Base-by-base conservation (phyloP, 2,113 vertebrate genomes). In the Nematolebias whitei region DNA sequence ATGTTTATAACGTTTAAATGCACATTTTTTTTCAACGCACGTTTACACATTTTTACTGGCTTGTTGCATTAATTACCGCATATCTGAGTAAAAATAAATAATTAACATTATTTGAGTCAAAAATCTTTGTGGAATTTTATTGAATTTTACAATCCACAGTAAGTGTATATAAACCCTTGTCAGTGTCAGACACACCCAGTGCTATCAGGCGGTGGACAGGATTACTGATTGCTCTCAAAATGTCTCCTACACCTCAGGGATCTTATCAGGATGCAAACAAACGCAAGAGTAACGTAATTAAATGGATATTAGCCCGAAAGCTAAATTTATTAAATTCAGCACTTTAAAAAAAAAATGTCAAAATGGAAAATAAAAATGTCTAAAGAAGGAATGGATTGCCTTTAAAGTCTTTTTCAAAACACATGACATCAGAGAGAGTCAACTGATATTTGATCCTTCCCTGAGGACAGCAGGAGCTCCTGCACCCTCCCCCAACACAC, bases 211-310 rank as follows among this genome's bases (percentile, higher is more conserved):
- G 10, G 15, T 49, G 18, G 20, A 48, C 2, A 11, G 14, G 18
- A 50, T 48, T 56, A 76, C 70, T 5, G 49, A 74, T 74, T 5
- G 0, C 18, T 45, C 13, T 9, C 18, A 76, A 76, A 20, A 73
- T 9, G 59, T 78, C 40, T 51, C 32, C 13, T 26, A 40, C 56
- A 68, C 75, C 63, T 65, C 49, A 4, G 58, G 71, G 51, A 54
- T 10, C 15, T 12, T 18, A 15, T 4, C 0, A 41, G 8, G 20
- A 16, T 12, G 20, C 2, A 26, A 24, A 19, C 16, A 43, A 64
- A 3, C 0, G 12, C 12, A 18, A 14, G 35, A 5, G 13, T 35
- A 26, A 24, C 15, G 2, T 20, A 19, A 47, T 47, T 45, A 19
- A 45, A 45, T n/a, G 6, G 41, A n/a, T 18, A 5, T 16, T 59